phyloP scores from a whole-genome alignment of 2,888 invertebrate genomes.

The Caenorhabditis angaria region DNA sequence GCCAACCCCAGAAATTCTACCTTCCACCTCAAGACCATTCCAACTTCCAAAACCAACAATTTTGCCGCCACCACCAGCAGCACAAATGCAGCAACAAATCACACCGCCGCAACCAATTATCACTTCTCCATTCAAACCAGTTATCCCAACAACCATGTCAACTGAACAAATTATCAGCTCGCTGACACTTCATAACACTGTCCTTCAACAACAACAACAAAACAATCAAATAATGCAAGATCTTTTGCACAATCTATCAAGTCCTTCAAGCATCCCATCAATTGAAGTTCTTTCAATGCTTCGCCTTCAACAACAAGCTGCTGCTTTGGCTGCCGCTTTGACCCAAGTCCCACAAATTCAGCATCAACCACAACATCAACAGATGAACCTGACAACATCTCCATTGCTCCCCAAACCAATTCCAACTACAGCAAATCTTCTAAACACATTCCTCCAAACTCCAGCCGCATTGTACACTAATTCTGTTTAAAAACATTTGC shows the following conservation, averaged over 20 bases:
- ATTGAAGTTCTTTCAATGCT: conserved; percentile 27
- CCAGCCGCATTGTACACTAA: conserved; percentile 26
- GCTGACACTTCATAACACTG: conserved; percentile 35
- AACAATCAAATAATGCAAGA: conserved; percentile 24
- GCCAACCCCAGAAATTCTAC: not conserved
- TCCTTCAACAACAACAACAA: conserved; percentile 36
- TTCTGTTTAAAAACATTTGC: conserved; percentile 25
- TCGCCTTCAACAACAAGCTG: conserved; percentile 41
- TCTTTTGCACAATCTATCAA: conserved; percentile 11
- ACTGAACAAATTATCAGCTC: conserved; percentile 39
- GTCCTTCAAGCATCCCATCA: not conserved
- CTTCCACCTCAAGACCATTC: conserved; percentile 22
- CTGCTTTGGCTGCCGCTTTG: conserved; percentile 28
- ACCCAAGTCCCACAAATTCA: conserved; percentile 17
- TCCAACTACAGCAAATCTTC: not conserved
- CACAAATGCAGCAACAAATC: conserved; percentile 5
- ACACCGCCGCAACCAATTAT: conserved; percentile 21
- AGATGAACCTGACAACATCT: not conserved
- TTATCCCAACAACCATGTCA: conserved; percentile 18
- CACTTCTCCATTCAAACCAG: conserved; percentile 33
- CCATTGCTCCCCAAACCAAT: not conserved
- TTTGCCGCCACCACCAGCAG: not conserved
- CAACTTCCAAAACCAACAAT: conserved; percentile 12
- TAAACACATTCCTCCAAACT: conserved; percentile 30
- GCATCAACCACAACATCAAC: conserved; percentile 8